These are phyloP conservation scores for Ia io DNA, from an alignment of 2,113 vertebrate genomes.

Conservation along the genomic window DNA sequence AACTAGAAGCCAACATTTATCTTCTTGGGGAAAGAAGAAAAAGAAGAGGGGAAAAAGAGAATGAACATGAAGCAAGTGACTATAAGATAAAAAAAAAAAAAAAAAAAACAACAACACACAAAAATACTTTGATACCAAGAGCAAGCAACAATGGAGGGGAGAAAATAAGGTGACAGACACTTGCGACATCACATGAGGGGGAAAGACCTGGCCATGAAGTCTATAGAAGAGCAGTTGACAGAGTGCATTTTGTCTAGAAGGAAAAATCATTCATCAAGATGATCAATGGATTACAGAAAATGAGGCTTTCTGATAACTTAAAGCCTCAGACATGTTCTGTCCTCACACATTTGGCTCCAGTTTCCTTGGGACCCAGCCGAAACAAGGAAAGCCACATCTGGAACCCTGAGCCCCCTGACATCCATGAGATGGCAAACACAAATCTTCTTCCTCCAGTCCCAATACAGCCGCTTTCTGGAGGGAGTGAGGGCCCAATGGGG, in stretches of 20 bases:
- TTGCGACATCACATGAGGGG: background rate
- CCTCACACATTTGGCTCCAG: background rate
- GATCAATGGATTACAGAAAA: background rate
- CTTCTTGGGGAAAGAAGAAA: background rate
- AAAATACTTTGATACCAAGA: background rate
- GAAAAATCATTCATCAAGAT: background rate
- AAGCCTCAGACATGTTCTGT: background rate
- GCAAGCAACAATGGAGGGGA: background rate
- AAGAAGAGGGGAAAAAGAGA: background rate
- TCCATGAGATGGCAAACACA: background rate
- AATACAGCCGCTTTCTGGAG: no score
- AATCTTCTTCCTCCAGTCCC: rapidly evolving
- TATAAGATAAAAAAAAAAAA: background rate
- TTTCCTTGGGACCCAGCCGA: background rate
- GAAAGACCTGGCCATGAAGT: rapidly evolving
- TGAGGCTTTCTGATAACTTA: background rate
- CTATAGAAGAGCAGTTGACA: background rate
- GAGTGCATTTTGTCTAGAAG: background rate
- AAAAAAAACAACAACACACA: background rate
- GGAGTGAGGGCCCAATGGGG: rapidly evolving
- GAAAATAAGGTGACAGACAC: background rate
- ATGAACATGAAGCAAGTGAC: background rate
- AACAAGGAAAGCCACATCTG: background rate
- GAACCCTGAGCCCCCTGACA: background rate
- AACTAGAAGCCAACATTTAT: background rate